Evolutionary conservation across 1,140 invertebrate species (phyloP).

Genomic region (Bombus pyrosoma): DNA sequence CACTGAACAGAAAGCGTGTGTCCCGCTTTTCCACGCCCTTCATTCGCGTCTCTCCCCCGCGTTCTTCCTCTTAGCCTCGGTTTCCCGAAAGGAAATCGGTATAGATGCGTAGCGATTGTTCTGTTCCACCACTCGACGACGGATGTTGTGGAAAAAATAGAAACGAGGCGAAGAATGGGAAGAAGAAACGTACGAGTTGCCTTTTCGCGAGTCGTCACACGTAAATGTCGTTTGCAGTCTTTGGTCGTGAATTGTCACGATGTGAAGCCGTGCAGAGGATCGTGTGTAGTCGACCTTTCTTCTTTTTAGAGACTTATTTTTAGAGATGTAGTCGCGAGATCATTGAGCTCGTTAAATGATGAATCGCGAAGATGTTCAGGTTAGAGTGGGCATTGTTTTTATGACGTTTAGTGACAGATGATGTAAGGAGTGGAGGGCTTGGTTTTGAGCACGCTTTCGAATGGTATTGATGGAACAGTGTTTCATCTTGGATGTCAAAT

Average conservation of each 20-base stretch:
- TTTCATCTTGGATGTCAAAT: not conserved
- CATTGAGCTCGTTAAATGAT: constrained; percentile 13
- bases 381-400: not conserved
- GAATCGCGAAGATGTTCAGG: constrained; percentile 23
- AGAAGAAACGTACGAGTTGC: not conserved
- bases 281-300: not conserved
- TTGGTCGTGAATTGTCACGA: constrained; percentile 5
- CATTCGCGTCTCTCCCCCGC: no score
- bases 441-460: constrained; percentile 9
- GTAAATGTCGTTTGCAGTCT: constrained; percentile 14
- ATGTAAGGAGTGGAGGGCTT: not conserved
- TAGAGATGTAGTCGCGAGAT: not conserved
- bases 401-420: not conserved
- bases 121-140: not conserved
- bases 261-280: not conserved
- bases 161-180: not conserved
- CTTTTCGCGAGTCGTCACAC: not conserved
- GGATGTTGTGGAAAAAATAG: not conserved
- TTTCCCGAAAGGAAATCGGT: constrained; percentile 5
- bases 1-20: constrained; percentile 57
- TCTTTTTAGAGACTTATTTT: no score
- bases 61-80: not conserved
- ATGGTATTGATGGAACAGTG: not conserved
- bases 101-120: constrained; percentile 5
- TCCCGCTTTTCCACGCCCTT: constrained; percentile 11